These are phyloP conservation scores for Actinia equina DNA, from an alignment of 64 coral and sea anemone genomes.

Conservation along the genomic window DNA sequence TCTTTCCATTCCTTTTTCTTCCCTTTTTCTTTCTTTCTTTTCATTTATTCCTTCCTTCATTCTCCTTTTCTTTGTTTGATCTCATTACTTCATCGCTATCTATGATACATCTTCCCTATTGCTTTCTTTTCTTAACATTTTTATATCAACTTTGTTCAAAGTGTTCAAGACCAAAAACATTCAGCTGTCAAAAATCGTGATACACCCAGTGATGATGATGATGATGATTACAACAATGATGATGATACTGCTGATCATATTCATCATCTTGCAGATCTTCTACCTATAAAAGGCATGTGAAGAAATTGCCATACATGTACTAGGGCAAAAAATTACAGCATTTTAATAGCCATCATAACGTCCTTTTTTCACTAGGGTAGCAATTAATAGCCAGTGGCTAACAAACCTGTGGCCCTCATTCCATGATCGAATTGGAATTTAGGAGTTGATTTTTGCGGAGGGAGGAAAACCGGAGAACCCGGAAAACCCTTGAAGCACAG, in stretches of 20 bases:
- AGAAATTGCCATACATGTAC: too few relatives aligned
- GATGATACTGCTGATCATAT: background rate
- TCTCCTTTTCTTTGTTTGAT: background rate
- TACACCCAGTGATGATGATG: background rate
- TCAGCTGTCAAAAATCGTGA: background rate
- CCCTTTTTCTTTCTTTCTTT: background rate
- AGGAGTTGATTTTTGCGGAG: too few relatives aligned
- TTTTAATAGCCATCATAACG: too few relatives aligned
- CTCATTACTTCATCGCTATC: too few relatives aligned
- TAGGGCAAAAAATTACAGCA: too few relatives aligned
- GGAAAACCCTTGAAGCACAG: too few relatives aligned
- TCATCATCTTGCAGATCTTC: slow-evolving; percentile 6
- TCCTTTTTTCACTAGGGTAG: too few relatives aligned
- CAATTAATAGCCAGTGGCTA: too few relatives aligned
- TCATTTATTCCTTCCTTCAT: background rate
- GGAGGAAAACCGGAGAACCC: too few relatives aligned
- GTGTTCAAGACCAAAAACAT: background rate
- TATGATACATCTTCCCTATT: background rate
- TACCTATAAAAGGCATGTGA: background rate
- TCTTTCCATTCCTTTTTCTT: background rate
- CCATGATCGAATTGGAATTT: too few relatives aligned
- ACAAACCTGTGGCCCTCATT: too few relatives aligned
- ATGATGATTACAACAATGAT: background rate
- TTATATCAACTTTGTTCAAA: background rate
- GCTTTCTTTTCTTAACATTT: background rate